A percentile compares a stretch with the other conserved stretches of the same genome.
phyloP scores from a whole-genome alignment of 2,113 vertebrate genomes.

The Platysternon megacephalum region DNA sequence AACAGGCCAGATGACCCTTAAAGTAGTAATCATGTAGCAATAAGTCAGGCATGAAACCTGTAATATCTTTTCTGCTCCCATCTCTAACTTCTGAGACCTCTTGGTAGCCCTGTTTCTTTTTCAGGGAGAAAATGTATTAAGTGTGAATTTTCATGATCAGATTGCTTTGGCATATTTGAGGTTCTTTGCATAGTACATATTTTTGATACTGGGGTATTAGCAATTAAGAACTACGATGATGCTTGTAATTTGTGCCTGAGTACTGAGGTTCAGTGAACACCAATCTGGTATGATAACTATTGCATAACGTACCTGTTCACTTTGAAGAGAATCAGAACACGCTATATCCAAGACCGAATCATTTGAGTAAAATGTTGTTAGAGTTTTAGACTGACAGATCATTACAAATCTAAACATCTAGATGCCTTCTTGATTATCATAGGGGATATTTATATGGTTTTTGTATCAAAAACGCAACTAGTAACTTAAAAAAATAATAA shows the following conservation, averaged over 20 bases:
- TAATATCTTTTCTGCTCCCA: slow-evolving; percentile 38
- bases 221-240: slow-evolving; percentile 61
- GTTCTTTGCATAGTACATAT: slow-evolving; percentile 74
- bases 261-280: not conserved
- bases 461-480: slow-evolving; percentile 72
- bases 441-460: slow-evolving; percentile 67
- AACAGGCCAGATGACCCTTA: slow-evolving; percentile 41
- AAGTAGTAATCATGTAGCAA: slow-evolving; percentile 71
- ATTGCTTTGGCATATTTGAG: slow-evolving; percentile 57
- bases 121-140: slow-evolving; percentile 70
- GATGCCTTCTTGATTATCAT: slow-evolving; percentile 67
- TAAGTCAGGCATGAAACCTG: slow-evolving; percentile 61
- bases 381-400: slow-evolving; percentile 11
- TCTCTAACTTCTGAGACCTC: slow-evolving; percentile 47
- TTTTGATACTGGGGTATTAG: slow-evolving; percentile 76
- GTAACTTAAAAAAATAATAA: slow-evolving; percentile 39
- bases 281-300: slow-evolving; percentile 18
- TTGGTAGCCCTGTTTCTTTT: slow-evolving; percentile 56
- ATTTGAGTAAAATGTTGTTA: slow-evolving; percentile 38
- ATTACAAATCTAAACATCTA: slow-evolving; percentile 54
- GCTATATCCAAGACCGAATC: not conserved
- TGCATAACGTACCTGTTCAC: slow-evolving; percentile 41
- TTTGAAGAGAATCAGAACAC: slow-evolving; percentile 33
- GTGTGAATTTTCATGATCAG: slow-evolving; percentile 71
- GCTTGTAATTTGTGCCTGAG: slow-evolving; percentile 41